Base-by-base conservation (phyloP, 2,113 vertebrate genomes). In the Microcebus lehilahytsara region DNA sequence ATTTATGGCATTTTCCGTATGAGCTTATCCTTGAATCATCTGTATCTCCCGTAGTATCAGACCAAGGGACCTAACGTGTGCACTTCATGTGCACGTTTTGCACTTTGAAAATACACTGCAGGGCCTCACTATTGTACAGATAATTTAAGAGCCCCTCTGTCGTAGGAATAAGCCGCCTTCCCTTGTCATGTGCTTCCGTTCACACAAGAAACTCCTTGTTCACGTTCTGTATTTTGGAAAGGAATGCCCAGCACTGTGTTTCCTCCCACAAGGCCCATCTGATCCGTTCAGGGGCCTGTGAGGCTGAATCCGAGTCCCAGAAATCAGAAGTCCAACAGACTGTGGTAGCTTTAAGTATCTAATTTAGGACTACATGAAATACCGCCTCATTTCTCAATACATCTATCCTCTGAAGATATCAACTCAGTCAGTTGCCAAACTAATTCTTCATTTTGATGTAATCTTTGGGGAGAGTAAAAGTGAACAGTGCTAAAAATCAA, bases 401-500 rank as follows among this genome's bases (percentile, higher is more conserved):
- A 13, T 53, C 87, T 49, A 3, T 92, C 97, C 93, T 94, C 95
- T n/a, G 49, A 85, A 90, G 80, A 53, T 74, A n/a, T 17, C 64
- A 42, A 32, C 53, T 56, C 89, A 23, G 20, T 88, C 62, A 1
- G 37, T 5, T 58, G 89, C 96, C 93, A 93, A 85, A 40, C 53
- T 93, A 64, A 97, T 93, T 58, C 49, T 89, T 94, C 96, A 95
- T 91, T 95, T 93, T 89, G 56, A 97, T 0, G 1, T 42, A 92
- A 95, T 90, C 85, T 96, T 92, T 96, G 40, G 69, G 90, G 75
- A 93, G 86, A 77, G 95, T 95, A 84, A 69, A 98, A 97, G 81
- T 69, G 49, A 95, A 30, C 34, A 53, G 71, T 9, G 51, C 74
- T 89, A 62, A 94, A 94, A 94, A 94, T 83, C 22, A 84, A 97